phyloP scores from a whole-genome alignment of 2,888 invertebrate genomes.

The Vannuccia rotundouncinata region DNA sequence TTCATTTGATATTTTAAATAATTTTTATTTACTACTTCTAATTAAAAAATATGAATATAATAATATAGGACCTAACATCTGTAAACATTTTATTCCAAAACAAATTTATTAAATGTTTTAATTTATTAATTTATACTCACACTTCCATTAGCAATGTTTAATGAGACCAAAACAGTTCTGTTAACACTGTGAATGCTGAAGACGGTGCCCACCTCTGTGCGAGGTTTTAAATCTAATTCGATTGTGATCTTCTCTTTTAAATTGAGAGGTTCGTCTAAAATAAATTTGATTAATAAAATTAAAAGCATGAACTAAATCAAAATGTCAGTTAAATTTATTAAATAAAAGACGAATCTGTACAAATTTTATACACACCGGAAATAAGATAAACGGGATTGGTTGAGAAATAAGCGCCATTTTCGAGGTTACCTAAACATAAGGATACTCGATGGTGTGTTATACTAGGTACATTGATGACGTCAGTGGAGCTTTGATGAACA shows the following conservation, averaged over 20 bases:
- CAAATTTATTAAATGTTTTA: too few species aligned
- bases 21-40: too few species aligned
- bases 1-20: too few species aligned
- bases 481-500: background rate
- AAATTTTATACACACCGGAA: background rate
- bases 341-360: background rate
- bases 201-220: background rate
- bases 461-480: background rate
- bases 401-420: background rate
- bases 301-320: background rate
- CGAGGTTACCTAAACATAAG: background rate
- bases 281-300: background rate
- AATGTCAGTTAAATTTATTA: background rate
- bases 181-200: background rate
- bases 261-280: background rate
- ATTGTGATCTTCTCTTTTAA: background rate
- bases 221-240: background rate
- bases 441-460: background rate
- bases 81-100: too few species aligned
- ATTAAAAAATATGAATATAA: too few species aligned
- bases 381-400: background rate
- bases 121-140: too few species aligned
- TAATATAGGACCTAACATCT: too few species aligned
- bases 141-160: background rate
- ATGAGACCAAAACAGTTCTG: background rate